phyloP scores from a whole-genome alignment of 2,113 vertebrate species.

The Tragelaphus scriptus region DNA sequence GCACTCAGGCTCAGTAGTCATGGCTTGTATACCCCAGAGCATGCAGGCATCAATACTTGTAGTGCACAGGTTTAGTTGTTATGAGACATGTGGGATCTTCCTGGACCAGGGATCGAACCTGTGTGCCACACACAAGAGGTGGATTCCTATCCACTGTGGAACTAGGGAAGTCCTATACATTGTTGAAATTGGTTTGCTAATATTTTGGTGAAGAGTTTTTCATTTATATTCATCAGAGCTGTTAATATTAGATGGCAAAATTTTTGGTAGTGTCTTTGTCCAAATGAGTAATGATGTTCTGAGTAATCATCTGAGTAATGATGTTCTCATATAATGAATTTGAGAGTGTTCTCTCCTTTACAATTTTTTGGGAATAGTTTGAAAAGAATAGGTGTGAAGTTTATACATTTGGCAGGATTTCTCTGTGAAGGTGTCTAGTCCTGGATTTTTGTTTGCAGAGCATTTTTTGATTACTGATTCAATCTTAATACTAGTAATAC shows the following conservation, averaged over 20 bases:
- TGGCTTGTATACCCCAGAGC: not conserved
- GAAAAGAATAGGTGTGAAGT: not conserved
- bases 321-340: not conserved
- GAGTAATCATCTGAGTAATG: not conserved
- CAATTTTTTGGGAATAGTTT: not conserved
- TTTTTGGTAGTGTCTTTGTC: not conserved
- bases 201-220: not conserved
- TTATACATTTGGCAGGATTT: not conserved
- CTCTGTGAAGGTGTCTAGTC: not conserved
- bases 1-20: not conserved
- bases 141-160: not conserved
- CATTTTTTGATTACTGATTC: not conserved
- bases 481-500: not conserved
- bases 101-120: not conserved
- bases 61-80: not conserved
- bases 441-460: not conserved
- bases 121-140: not conserved
- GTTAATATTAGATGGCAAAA: not conserved
- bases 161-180: not conserved
- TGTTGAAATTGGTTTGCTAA: not conserved
- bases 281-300: not conserved
- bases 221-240: not conserved
- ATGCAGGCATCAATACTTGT: not conserved
- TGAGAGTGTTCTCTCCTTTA: not conserved
- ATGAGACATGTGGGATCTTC: not conserved